Evolutionary conservation across 2,113 vertebrate species (phyloP).

Genomic region (Psettodes erumei): DNA sequence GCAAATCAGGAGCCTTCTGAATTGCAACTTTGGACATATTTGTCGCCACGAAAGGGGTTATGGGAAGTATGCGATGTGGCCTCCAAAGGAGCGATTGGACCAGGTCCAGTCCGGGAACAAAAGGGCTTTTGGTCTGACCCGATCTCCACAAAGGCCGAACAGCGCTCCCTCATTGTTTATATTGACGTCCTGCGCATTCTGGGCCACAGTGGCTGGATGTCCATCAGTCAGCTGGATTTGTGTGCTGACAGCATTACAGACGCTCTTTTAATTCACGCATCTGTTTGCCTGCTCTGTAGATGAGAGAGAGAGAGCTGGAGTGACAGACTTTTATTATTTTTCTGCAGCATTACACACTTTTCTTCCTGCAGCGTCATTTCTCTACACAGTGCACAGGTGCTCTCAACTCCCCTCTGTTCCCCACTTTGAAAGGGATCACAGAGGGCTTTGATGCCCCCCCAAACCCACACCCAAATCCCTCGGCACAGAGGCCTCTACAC

Average conservation of each 20-base stretch:
- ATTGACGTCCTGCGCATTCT: slow-evolving; percentile 48
- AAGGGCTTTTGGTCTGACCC: slow-evolving; percentile 63
- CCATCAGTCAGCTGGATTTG: slow-evolving; percentile 58
- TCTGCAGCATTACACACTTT: background rate
- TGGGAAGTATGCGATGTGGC: slow-evolving; percentile 67
- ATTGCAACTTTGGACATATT: slow-evolving; percentile 73
- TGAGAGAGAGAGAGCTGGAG: background rate
- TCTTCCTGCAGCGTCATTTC: slow-evolving; percentile 37
- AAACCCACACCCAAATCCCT: slow-evolving; percentile 22
- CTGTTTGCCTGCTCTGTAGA: background rate
- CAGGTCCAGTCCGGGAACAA: slow-evolving; percentile 71
- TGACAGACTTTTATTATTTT: slow-evolving; percentile 1
- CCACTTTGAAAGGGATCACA: slow-evolving; percentile 73
- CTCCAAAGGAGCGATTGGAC: slow-evolving; percentile 69
- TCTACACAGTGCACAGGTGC: slow-evolving; percentile 60
- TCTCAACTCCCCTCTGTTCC: slow-evolving; percentile 43
- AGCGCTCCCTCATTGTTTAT: slow-evolving; percentile 52
- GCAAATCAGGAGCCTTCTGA: slow-evolving; percentile 65
- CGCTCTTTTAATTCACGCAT: slow-evolving; percentile 6
- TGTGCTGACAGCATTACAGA: slow-evolving; percentile 59
- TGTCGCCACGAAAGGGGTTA: slow-evolving; percentile 69
- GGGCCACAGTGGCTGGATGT: slow-evolving; percentile 45
- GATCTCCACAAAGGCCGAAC: slow-evolving; percentile 63
- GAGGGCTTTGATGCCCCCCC: slow-evolving; percentile 72
- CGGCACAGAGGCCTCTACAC: slow-evolving; percentile 52